Conservation (phyloP, 2,113 vertebrate species). For the Galeopterus variegatus region DNA sequence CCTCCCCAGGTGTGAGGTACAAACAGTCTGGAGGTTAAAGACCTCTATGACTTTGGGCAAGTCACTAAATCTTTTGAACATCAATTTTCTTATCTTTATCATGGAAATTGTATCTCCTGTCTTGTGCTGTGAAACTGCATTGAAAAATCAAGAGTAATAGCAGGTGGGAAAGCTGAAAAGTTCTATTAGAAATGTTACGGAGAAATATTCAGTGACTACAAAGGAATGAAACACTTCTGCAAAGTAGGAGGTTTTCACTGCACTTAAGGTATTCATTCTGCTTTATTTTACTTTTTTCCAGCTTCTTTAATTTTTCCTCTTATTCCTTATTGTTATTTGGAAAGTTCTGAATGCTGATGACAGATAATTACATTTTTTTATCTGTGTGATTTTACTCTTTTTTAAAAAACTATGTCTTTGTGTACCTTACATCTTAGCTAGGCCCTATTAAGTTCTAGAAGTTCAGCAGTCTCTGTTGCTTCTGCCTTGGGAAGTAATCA, state of each 20-base stretch:
- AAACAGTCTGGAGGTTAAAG: neutral
- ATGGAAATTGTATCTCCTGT: neutral
- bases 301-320: neutral
- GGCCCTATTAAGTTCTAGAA: neutral
- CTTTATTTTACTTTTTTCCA: neutral
- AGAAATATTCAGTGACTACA: neutral
- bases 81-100: neutral
- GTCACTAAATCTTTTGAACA: neutral
- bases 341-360: neutral
- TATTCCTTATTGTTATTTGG: neutral
- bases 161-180: neutral
- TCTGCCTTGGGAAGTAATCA: neutral
- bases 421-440: neutral
- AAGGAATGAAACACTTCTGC: neutral
- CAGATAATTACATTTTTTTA: neutral
- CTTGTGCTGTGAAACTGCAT: neutral
- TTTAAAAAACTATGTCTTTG: neutral
- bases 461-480: neutral
- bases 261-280: slow-evolving; percentile 18
- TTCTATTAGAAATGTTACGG: slow-evolving; percentile 11
- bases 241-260: neutral
- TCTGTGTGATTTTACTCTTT: neutral
- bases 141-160: slow-evolving; percentile 6
- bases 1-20: neutral
- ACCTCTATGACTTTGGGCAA: neutral